phyloP scores from a whole-genome alignment of 2,113 vertebrate genomes.

The Otus sunia region DNA sequence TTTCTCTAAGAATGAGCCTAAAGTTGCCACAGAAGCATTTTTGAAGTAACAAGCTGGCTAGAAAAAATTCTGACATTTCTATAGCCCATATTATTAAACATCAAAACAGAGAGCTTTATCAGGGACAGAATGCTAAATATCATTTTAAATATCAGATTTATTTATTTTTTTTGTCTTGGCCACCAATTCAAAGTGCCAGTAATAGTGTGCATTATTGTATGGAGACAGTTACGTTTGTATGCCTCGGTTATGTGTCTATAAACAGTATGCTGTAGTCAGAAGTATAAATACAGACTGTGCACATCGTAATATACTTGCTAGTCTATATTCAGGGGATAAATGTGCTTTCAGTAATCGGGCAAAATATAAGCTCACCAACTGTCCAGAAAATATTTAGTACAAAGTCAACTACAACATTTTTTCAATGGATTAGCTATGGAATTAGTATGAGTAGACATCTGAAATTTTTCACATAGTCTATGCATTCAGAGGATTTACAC shows the following conservation, averaged over 20 bases:
- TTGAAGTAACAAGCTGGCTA: background rate
- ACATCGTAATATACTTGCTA: background rate
- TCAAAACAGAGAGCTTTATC: slow-evolving; percentile 7
- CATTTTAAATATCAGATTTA: background rate
- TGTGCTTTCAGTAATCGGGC: background rate
- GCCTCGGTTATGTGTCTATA: background rate
- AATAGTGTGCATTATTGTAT: background rate
- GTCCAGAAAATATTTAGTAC: background rate
- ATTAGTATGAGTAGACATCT: background rate
- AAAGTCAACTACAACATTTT: background rate
- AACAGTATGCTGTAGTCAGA: background rate
- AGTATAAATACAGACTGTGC: background rate
- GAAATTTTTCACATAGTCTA: background rate
- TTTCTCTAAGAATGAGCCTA: background rate
- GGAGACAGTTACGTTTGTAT: background rate
- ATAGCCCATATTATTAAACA: background rate
- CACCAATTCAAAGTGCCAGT: background rate
- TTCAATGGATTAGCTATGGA: background rate
- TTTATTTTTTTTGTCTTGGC: background rate
- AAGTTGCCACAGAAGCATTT: slow-evolving; percentile 29
- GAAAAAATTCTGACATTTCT: slow-evolving; percentile 36
- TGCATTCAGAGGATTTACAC: background rate
- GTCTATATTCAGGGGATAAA: background rate
- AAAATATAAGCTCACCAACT: background rate
- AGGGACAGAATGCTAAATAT: background rate